These are phyloP conservation scores for Ichneumoninae sp. DNA, from an alignment of 2,888 invertebrate genomes.

Conservation along the genomic window DNA sequence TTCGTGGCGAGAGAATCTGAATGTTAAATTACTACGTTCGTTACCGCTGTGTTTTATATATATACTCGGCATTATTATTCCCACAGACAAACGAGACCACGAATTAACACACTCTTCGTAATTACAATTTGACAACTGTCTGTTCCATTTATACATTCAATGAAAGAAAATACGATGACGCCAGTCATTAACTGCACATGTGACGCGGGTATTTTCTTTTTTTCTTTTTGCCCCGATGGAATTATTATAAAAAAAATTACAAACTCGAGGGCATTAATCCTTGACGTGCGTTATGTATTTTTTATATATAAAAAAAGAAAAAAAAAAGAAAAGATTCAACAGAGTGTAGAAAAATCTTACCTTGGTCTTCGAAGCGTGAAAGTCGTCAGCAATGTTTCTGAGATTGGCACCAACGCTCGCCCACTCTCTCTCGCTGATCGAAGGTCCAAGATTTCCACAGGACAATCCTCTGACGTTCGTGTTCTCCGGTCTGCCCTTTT, in stretches of 20 bases:
- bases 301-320: neutral
- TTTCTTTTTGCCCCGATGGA: neutral
- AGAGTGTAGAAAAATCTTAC: slow-evolving; percentile 70
- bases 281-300: neutral
- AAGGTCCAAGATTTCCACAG: slow-evolving; percentile 76
- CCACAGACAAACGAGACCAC: slow-evolving; percentile 4
- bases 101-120: slow-evolving; percentile 32
- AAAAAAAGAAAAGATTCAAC: neutral
- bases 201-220: neutral
- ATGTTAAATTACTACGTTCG: slow-evolving; percentile 59
- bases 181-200: neutral
- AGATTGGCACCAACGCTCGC: slow-evolving; percentile 82
- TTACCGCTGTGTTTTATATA: slow-evolving; percentile 5
- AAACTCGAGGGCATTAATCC: neutral
- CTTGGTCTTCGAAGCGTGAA: slow-evolving; percentile 83
- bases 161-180: neutral
- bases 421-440: slow-evolving; percentile 80
- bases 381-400: slow-evolving; percentile 83
- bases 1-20: slow-evolving; percentile 55
- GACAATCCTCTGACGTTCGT: slow-evolving; percentile 68
- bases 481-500: slow-evolving; percentile 75
- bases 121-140: slow-evolving; percentile 32
- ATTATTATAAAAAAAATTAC: neutral
- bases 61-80: slow-evolving; percentile 20
- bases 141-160: slow-evolving; percentile 17